phyloP scores from a whole-genome alignment of 2,888 invertebrate species.

The Ophonus ardosiacus region DNA sequence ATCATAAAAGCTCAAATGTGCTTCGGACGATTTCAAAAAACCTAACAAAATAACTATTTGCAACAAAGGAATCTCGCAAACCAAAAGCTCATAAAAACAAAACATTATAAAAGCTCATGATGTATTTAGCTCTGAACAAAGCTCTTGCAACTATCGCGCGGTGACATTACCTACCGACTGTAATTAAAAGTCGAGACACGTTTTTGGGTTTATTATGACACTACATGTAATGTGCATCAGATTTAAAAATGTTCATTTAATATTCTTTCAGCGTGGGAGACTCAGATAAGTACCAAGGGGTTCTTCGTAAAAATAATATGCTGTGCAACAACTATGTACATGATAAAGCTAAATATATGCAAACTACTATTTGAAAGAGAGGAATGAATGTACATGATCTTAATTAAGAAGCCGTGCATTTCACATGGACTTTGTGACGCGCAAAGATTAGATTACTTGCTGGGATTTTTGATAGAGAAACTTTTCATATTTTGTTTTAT shows the following conservation, averaged over 20 bases:
- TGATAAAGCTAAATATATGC: conserved; percentile 30
- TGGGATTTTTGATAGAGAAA: too few relatives aligned
- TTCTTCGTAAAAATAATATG: conserved; percentile 21
- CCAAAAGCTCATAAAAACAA: not conserved
- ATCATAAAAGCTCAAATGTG: not conserved
- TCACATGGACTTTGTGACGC: not conserved
- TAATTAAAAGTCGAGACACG: conserved; percentile 35
- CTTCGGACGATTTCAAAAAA: not conserved
- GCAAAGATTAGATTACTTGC: not conserved
- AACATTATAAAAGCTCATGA: conserved; percentile 13
- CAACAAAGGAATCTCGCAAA: not conserved
- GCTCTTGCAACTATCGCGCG: not conserved
- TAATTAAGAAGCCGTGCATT: not conserved
- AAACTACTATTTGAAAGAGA: conserved; percentile 22
- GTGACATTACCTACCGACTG: not conserved
- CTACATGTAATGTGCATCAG: conserved; percentile 57
- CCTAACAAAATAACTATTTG: not conserved
- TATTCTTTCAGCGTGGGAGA: conserved; percentile 45
- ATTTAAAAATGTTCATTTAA: conserved; percentile 52
- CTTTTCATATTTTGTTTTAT: too few relatives aligned
- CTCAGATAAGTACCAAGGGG: conserved; percentile 25
- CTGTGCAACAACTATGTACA: conserved; percentile 1
- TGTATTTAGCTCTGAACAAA: conserved; percentile 29
- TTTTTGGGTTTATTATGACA: conserved; percentile 49
- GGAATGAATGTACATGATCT: not conserved